Conservation (phyloP, 2,113 vertebrate genomes). For the Galeopterus variegatus region DNA sequence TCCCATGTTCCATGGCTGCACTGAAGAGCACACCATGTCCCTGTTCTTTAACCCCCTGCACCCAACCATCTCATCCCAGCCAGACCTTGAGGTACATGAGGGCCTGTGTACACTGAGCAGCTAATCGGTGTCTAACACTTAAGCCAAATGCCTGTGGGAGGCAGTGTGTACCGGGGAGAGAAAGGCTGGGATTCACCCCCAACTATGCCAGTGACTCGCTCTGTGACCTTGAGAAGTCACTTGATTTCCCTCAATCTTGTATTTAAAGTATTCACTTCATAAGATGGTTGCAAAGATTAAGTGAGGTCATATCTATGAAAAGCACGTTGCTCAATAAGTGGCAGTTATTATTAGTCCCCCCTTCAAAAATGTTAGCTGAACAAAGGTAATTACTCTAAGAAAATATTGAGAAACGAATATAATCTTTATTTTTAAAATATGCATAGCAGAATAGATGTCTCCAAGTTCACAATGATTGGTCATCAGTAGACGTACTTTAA, state of each 20-base stretch:
- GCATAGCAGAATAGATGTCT: background rate
- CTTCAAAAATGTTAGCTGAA: background rate
- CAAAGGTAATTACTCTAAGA: background rate
- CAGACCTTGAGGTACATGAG: background rate
- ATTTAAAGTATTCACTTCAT: background rate
- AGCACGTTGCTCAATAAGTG: background rate
- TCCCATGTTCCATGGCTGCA: background rate
- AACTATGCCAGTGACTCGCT: background rate
- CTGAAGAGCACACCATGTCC: background rate
- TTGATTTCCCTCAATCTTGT: background rate
- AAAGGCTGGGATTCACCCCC: background rate
- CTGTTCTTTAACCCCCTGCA: background rate
- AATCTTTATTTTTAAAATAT: slow-evolving; percentile 21
- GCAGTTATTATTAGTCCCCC: background rate
- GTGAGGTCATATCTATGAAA: background rate
- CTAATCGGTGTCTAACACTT: background rate
- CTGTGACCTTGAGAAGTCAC: background rate
- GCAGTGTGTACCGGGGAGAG: accelerated
- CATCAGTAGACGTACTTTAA: background rate
- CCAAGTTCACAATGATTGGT: background rate
- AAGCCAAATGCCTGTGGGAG: background rate
- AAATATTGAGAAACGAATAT: slow-evolving; percentile 3
- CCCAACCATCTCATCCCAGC: background rate
- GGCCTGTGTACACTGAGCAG: background rate
- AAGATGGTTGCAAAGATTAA: background rate